Evolutionary conservation across 2,797 vertebrate genomes (phyloP), one percentile per base, ranked within the genome.

Genomic region (Brotogeris chrysoptera): DNA sequence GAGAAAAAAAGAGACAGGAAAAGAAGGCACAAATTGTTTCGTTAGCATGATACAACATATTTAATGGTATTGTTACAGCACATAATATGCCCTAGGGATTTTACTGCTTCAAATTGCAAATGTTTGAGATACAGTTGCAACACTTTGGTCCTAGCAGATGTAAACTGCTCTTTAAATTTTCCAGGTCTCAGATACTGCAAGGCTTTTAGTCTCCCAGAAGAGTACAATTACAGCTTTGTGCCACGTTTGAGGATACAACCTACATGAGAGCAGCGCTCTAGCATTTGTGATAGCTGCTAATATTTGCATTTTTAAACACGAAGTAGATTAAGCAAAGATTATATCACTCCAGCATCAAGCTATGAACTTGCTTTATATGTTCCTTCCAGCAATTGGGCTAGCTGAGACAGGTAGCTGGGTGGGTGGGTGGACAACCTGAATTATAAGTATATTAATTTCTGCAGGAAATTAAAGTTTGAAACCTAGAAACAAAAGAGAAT

Each of bases 331-430:
- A 86, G 86, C 44, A 88, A 83, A 97, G 95, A 97, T 97, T 86
- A 77, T 96, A 97, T 95, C 63, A 64, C 65, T 87, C 90, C 83
- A 90, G 66, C 93, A 96, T 81, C 84, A 90, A 86, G 60, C 65
- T 70, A 43, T 80, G 93, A 97, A 96, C 93, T 97, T 79, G 64
- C 92, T 96, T 96, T 92, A 93, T 96, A 88, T 2, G 71, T 97
- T 97, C 86, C 97, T 97, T 97, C 94, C 66, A 97, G 97, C 97
- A 96, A 97, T 0, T 34, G 80, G 92, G 94, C 98, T 97, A 96
- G 97, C 96, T 93, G 88, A 93, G 96, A 96, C 98, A 98, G 80
- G 97, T 82, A 94, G 28, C 46, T 63, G 73, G 50, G 84, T 95
- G 83, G 93, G 86, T 95, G 95, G 95, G 96, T 94, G 86, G 83